Evolutionary conservation across 2,113 vertebrate species (phyloP).

Genomic region (Junco hyemalis): DNA sequence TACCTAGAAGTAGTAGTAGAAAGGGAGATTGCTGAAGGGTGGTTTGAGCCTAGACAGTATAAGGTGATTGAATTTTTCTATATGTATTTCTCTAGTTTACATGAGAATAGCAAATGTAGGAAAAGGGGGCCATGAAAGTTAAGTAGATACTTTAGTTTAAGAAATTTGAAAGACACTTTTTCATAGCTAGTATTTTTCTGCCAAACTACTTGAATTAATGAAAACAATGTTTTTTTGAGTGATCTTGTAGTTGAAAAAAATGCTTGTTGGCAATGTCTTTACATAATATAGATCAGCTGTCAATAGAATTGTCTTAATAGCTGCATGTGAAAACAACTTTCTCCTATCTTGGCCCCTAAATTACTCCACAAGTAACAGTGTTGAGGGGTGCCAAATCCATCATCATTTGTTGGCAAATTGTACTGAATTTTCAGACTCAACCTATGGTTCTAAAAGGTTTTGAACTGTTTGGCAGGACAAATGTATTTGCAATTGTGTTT

Average conservation of each 20-base stretch:
- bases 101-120: neutral
- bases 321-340: neutral
- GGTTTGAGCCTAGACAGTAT: neutral
- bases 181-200: neutral
- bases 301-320: neutral
- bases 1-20: neutral
- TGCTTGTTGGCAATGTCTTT: neutral
- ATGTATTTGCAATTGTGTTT: neutral
- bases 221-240: neutral
- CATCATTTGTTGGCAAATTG: slow-evolving; percentile 2
- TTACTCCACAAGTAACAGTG: neutral
- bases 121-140: neutral
- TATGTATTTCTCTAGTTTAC: neutral
- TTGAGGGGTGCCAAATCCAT: neutral
- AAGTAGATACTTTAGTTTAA: neutral
- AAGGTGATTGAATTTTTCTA: neutral
- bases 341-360: neutral
- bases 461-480: slow-evolving; percentile 24
- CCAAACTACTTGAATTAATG: neutral
- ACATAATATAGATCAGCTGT: neutral
- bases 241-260: neutral
- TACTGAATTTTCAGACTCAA: neutral
- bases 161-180: neutral
- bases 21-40: neutral
- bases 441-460: neutral